Conservation (phyloP, 2,888 invertebrate species). For the Melinopterus prodromus region DNA sequence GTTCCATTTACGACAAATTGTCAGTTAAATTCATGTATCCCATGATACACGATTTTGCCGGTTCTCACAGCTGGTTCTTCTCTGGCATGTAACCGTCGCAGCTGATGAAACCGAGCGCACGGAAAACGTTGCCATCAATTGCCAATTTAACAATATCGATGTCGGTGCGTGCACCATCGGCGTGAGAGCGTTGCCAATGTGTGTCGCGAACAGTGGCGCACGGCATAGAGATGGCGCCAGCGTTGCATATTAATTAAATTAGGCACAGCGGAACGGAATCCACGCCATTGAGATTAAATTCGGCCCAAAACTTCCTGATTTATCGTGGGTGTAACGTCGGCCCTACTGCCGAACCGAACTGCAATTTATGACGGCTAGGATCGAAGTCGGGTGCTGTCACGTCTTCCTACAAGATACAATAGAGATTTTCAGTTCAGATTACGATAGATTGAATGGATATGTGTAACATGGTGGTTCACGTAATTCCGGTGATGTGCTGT, state of each 20-base stretch:
- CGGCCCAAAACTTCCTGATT: slow-evolving; percentile 29
- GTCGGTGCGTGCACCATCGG: slow-evolving; percentile 5
- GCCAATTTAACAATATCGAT: slow-evolving; percentile 13
- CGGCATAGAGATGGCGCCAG: background rate
- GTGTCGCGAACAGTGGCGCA: background rate
- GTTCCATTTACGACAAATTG: too few species aligned
- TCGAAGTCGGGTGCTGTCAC: background rate
- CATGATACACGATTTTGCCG: too few species aligned
- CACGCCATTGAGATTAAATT: slow-evolving; percentile 32
- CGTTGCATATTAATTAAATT: slow-evolving; percentile 25
- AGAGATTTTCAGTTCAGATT: background rate
- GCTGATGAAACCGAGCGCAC: background rate
- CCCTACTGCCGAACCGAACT: slow-evolving; percentile 6
- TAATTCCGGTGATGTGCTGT: background rate
- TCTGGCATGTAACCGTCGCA: too few species aligned
- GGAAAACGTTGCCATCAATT: background rate
- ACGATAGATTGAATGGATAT: background rate
- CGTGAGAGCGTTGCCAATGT: background rate
- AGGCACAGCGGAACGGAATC: slow-evolving; percentile 23
- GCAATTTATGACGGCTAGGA: background rate
- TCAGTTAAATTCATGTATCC: too few species aligned
- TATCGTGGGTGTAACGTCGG: slow-evolving; percentile 23
- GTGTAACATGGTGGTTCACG: background rate
- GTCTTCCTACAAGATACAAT: background rate
- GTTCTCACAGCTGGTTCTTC: too few species aligned